Evolutionary conservation across 2,888 invertebrate species (phyloP).

Genomic region (Drosophila histrio): DNA sequence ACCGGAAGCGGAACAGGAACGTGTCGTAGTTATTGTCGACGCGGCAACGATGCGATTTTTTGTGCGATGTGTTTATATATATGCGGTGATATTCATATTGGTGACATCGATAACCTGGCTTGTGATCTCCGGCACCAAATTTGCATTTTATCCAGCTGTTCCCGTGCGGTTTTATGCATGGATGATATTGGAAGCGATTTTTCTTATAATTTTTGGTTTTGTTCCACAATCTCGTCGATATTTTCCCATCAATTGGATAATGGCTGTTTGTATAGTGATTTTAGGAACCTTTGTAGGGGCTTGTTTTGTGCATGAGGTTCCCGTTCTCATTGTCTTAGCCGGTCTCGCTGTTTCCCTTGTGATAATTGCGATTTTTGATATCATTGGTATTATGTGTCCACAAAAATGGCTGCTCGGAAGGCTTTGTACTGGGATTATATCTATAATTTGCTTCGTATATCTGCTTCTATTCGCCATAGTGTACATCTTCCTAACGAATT

Average conservation of each 20-base stretch:
- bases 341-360: background rate
- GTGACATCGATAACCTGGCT: conserved; percentile 20
- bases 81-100: background rate
- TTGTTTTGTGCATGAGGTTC: background rate
- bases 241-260: conserved; percentile 9
- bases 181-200: conserved; percentile 1
- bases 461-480: background rate
- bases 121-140: background rate
- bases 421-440: background rate
- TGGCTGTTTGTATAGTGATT: background rate
- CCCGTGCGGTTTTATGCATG: conserved; percentile 29
- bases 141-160: background rate
- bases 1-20: background rate
- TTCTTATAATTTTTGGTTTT: conserved; percentile 19
- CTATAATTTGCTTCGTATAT: background rate
- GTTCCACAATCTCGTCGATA: background rate
- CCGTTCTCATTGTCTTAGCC: background rate
- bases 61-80: conserved; percentile 14
- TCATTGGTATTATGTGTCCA: background rate
- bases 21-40: background rate
- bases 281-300: background rate
- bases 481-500: background rate
- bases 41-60: conserved; percentile 1
- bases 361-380: background rate
- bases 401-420: background rate